Evolutionary conservation across 2,797 vertebrate genomes (phyloP), one percentile per base, ranked within the genome.

Genomic region (Rhadinocentrus ornatus): DNA sequence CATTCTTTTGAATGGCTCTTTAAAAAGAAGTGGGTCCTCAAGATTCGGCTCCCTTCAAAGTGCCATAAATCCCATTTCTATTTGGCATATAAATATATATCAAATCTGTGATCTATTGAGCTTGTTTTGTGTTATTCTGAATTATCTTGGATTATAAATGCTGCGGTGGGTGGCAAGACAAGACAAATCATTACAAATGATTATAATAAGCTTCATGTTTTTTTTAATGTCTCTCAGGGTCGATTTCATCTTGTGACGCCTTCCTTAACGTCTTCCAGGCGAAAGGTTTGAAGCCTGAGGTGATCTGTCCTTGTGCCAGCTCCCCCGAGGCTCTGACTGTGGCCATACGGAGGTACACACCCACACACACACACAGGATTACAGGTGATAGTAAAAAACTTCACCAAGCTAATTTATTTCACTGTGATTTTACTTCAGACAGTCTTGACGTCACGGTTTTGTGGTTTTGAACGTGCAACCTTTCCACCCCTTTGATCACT

Each of bases 251-350:
- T 73, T 99, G 97, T 58, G 97, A 99, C 56, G 97, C 97, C 35
- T 99, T 99, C 94, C 96, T 99, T 88, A 99, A 99, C 88, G 97
- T 99, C 91, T 99, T 99, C 96, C 97, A 99, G 94, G 96, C 96
- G 57, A 99, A 98, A 94, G 97, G 97, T 75, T 91, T 99, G 72
- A 96, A 94, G 77, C 95, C 97, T 26, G 97, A 99, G 91, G 97
- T 99, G 84, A 98, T 90, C 56, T 91, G 87, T 75, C 90, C 87
- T n/a, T 92, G 89, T 2, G 88, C 89, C 55, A 85, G 88, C 78
- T 91, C 88, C 56, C 84, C 97, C 0, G 97, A 99, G 90, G 97
- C 96, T 50, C 96, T 99, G 79, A 99, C 97, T 2, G 97, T 98
- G 9, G 97, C 97, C 62, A 96, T 99, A 69, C 94, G 97, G 86